Evolutionary conservation across 1,140 invertebrate genomes (phyloP).

Genomic region (Pogonus chalceus): DNA sequence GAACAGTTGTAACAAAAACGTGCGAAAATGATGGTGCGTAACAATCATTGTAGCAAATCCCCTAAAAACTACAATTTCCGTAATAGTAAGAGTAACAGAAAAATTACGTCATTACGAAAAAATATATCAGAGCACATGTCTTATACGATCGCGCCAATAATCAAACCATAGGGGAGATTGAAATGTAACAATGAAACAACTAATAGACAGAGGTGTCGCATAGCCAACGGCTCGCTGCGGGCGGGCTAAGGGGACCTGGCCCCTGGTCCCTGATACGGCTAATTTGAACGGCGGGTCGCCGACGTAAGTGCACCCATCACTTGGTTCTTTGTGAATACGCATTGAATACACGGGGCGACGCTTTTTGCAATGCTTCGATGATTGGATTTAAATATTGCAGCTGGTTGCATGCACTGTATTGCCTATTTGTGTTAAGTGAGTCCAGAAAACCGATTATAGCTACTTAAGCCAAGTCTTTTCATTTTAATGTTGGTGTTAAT

Average conservation of each 20-base stretch:
- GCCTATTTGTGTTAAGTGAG: neutral
- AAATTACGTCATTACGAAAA: slow-evolving; percentile 6
- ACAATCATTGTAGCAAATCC: neutral
- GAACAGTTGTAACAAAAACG: neutral
- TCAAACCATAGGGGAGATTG: neutral
- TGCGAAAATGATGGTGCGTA: neutral
- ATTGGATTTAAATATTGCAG: slow-evolving; percentile 6
- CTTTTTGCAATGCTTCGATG: neutral
- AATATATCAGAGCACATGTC: slow-evolving; percentile 2
- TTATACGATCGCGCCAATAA: neutral
- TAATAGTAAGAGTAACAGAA: too few relatives aligned
- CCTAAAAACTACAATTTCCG: neutral
- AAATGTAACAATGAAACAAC: slow-evolving; percentile 5
- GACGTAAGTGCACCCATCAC: neutral
- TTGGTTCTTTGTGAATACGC: neutral
- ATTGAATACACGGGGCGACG: neutral
- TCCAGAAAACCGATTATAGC: neutral
- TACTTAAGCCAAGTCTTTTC: neutral
- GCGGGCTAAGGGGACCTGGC: neutral
- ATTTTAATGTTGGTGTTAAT: too few relatives aligned
- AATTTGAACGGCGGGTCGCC: slow-evolving; percentile 3
- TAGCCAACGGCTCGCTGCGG: slow-evolving; percentile 1
- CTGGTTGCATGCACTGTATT: neutral
- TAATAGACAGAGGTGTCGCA: slow-evolving; percentile 4
- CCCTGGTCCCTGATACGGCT: slow-evolving; percentile 1